These are phyloP conservation scores for Neopipo cinnamomea DNA, from an alignment of 2,113 vertebrate species.

Conservation along the genomic window DNA sequence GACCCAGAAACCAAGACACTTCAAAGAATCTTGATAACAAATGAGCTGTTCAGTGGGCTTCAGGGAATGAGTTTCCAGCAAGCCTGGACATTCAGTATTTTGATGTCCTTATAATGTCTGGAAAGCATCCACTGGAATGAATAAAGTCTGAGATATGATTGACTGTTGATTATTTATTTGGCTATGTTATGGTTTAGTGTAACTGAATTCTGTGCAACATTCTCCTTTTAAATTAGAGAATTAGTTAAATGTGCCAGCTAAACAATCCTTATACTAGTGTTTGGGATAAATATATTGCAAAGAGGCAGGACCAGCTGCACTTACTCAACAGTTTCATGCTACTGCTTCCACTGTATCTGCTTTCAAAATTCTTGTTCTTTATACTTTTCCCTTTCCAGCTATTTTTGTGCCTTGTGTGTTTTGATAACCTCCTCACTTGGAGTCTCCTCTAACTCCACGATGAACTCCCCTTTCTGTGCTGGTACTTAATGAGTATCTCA, in stretches of 20 bases:
- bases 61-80: not conserved
- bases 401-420: not conserved
- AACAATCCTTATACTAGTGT: not conserved
- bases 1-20: not conserved
- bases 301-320: not conserved
- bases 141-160: not conserved
- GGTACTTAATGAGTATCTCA: not conserved
- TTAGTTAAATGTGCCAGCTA: not conserved
- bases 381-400: not conserved
- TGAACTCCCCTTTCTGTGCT: not conserved
- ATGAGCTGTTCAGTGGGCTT: not conserved
- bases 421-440: not conserved
- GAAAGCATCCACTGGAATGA: not conserved
- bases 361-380: not conserved
- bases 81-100: not conserved
- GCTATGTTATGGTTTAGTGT: not conserved
- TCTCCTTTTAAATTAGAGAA: not conserved
- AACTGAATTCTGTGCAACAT: not conserved
- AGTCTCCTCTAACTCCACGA: not conserved
- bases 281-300: not conserved
- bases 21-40: not conserved
- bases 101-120: not conserved
- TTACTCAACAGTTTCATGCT: not conserved
- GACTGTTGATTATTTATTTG: not conserved
- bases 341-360: not conserved